Percentiles rank a stretch among this genome's conserved stretches.
Conservation (phyloP, 2,888 invertebrate species). For the Liodrosophila aerea region DNA sequence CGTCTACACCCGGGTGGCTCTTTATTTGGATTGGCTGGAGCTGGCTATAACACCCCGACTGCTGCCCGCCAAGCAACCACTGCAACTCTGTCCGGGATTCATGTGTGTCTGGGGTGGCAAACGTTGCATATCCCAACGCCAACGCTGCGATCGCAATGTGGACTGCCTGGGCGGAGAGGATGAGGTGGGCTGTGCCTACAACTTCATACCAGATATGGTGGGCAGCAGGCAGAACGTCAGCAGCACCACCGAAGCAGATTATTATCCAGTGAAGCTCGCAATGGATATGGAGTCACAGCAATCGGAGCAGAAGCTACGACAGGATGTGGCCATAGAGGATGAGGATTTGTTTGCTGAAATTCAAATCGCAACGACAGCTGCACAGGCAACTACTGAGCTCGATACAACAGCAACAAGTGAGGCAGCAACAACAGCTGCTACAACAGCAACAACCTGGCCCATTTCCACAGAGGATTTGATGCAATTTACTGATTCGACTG, state of each 20-base stretch:
- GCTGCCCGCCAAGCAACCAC: conserved; percentile 83
- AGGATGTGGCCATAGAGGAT: conserved; percentile 49
- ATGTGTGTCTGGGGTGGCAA: conserved; percentile 86
- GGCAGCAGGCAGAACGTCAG: conserved; percentile 52
- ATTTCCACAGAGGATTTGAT: conserved; percentile 59
- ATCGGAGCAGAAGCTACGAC: conserved; percentile 31
- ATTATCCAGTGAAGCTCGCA: conserved; percentile 58
- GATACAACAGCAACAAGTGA: conserved; percentile 15
- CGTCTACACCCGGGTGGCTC: conserved; percentile 90
- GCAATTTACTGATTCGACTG: conserved; percentile 52
- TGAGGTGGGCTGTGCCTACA: conserved; percentile 86
- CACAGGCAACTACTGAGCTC: background rate
- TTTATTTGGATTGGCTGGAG: conserved; percentile 89
- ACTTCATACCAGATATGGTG: conserved; percentile 79
- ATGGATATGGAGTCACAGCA: conserved; percentile 15
- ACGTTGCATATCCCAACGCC: conserved; percentile 86
- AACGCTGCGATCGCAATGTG: conserved; percentile 88
- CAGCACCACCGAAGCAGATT: conserved; percentile 70
- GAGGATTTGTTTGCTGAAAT: conserved; percentile 26
- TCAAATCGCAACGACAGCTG: background rate
- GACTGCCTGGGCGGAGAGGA: conserved; percentile 92
- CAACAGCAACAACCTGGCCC: conserved; percentile 40
- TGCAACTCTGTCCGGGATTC: conserved; percentile 88
- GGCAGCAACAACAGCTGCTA: conserved; percentile 1
- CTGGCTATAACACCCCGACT: conserved; percentile 80